Evolutionary conservation across 2,113 vertebrate species (phyloP).

Genomic region (Phocoena phocoena): DNA sequence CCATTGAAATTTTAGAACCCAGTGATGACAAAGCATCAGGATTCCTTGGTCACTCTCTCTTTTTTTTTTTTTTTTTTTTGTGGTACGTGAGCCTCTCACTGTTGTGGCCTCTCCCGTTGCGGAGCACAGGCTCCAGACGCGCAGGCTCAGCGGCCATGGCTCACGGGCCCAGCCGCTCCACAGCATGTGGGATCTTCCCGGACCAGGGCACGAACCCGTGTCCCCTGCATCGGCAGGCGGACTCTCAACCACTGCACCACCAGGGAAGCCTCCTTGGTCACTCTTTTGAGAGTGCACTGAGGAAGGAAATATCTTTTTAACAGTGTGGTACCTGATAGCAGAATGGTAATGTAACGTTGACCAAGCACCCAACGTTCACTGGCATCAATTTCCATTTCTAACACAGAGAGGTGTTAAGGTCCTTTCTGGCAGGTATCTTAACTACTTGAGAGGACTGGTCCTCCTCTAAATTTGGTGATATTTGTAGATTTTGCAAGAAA

Average conservation of each 20-base stretch:
- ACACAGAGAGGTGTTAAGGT: not conserved
- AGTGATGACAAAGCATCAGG: not conserved
- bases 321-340: not conserved
- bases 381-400: not conserved
- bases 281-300: not conserved
- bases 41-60: not conserved
- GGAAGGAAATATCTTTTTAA: not conserved
- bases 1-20: not conserved
- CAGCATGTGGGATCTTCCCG: too few species aligned
- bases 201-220: too few species aligned
- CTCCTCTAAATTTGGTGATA: not conserved
- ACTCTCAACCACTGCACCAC: too few species aligned
- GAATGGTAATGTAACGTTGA: not conserved
- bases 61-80: too few species aligned
- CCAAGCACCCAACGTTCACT: not conserved
- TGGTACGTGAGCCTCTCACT: too few species aligned
- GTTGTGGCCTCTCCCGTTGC: too few species aligned
- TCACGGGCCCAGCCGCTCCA: too few species aligned
- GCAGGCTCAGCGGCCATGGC: too few species aligned
- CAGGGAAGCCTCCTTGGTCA: not conserved
- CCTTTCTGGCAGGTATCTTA: not conserved
- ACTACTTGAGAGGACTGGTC: not conserved
- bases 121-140: too few species aligned
- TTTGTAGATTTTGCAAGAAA: not conserved
- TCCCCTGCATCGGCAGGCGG: too few species aligned